Percentiles rank a stretch among this genome's conserved stretches.
Evolutionary conservation across 2,797 vertebrate species (phyloP).

Genomic region (Chelon auratus): DNA sequence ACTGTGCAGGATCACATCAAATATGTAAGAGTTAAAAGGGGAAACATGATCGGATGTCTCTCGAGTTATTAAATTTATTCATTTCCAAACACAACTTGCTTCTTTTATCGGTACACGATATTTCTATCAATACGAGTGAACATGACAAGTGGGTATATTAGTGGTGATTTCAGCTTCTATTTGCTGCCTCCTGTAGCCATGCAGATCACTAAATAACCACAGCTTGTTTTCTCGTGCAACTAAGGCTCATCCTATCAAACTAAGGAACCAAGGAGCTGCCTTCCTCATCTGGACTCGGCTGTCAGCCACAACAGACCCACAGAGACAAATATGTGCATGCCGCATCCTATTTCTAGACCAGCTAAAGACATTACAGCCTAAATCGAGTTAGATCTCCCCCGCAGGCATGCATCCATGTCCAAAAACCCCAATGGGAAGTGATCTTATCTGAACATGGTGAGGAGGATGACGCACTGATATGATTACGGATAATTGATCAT

Average conservation of each 20-base stretch:
- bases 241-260: constrained; percentile 14
- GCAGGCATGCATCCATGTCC: constrained; percentile 73
- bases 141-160: constrained; percentile 36
- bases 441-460: constrained; percentile 73
- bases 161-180: constrained; percentile 18
- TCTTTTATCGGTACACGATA: constrained; percentile 16
- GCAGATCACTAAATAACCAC: neutral
- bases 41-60: constrained; percentile 52
- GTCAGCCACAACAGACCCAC: constrained; percentile 66
- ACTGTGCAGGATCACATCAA: constrained; percentile 61
- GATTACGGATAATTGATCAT: constrained; percentile 77
- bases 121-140: constrained; percentile 52
- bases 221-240: constrained; percentile 17
- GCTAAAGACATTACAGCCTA: constrained; percentile 80
- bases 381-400: constrained; percentile 78
- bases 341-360: constrained; percentile 75
- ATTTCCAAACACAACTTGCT: constrained; percentile 48
- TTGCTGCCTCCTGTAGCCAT: constrained; percentile 1
- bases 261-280: constrained; percentile 12
- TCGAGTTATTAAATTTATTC: constrained; percentile 58
- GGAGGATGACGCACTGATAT: constrained; percentile 75
- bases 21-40: constrained; percentile 60
- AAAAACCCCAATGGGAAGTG: constrained; percentile 69
- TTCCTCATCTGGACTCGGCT: constrained; percentile 53
- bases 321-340: constrained; percentile 60